Conservation (phyloP, 2,888 invertebrate genomes). For the Nemotelus pantherinus region DNA sequence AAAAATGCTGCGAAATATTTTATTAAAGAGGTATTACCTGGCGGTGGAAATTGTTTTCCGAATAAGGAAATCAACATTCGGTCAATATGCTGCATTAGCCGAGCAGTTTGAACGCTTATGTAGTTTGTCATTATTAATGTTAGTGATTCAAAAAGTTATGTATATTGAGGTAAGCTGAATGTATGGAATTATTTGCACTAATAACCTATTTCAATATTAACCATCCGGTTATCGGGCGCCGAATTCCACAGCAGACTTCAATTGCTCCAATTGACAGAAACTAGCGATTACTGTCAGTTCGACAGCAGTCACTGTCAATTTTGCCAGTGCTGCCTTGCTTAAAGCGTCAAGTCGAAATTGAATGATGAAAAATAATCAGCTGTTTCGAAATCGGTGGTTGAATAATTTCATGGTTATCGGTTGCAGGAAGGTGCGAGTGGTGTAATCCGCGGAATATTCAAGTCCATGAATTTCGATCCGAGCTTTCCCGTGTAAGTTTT, state of each 20-base stretch:
- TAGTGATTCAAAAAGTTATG: not conserved
- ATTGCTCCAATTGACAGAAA: too few species aligned
- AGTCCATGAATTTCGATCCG: not conserved
- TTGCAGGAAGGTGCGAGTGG: not conserved
- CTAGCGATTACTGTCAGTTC: conserved; percentile 2
- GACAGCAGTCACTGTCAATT: conserved; percentile 9
- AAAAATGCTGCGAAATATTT: not conserved
- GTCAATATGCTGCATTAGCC: conserved; percentile 30
- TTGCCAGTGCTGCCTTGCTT: conserved; percentile 8
- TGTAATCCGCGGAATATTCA: not conserved
- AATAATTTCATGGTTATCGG: conserved; percentile 31
- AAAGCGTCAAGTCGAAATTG: not conserved
- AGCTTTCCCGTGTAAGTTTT: conserved; percentile 1
- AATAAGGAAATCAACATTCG: not conserved
- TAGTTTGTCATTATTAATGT: conserved; percentile 26
- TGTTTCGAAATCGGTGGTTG: conserved; percentile 38
- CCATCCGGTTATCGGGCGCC: too few species aligned
- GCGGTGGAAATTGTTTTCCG: conserved; percentile 27
- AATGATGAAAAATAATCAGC: conserved; percentile 20
- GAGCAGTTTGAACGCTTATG: conserved; percentile 19
- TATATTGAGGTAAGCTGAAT: too few species aligned
- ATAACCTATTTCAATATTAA: too few species aligned
- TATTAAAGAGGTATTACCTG: conserved; percentile 16
- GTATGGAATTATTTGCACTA: too few species aligned
- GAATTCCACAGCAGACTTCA: too few species aligned